Evolutionary conservation across 2,113 vertebrate species (phyloP).

Genomic region (Hippocampus guttulatus): DNA sequence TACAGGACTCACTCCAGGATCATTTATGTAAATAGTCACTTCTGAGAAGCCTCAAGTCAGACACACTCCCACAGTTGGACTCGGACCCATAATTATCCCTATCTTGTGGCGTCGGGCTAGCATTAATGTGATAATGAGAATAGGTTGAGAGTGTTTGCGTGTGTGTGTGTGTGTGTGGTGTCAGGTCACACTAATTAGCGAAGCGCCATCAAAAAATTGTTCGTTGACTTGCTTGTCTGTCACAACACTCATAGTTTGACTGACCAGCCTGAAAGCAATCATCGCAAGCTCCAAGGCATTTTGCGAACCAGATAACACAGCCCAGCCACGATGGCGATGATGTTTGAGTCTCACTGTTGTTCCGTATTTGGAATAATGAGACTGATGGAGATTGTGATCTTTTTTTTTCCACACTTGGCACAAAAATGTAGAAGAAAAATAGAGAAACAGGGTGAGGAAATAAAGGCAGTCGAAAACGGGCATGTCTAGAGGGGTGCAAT

Average conservation of each 20-base stretch:
- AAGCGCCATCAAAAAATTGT: slow-evolving; percentile 56
- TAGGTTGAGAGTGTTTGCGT: slow-evolving; percentile 10
- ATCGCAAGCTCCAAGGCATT: slow-evolving; percentile 47
- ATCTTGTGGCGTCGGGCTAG: slow-evolving; percentile 3
- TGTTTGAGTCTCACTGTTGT: slow-evolving; percentile 1
- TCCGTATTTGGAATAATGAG: slow-evolving; percentile 13
- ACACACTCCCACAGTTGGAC: not conserved
- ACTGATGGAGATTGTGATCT: slow-evolving; percentile 10
- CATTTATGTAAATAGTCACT: slow-evolving; percentile 1
- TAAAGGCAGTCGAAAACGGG: slow-evolving; percentile 42
- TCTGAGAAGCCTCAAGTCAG: slow-evolving; percentile 2
- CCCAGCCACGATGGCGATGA: slow-evolving; percentile 15
- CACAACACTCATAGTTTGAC: slow-evolving; percentile 47
- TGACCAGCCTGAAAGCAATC: slow-evolving; percentile 55
- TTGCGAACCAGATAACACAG: slow-evolving; percentile 27
- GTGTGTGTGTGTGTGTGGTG: slow-evolving; percentile 37
- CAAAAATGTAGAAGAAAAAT: not conserved
- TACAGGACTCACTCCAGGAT: not conserved
- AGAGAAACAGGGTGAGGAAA: slow-evolving; percentile 13
- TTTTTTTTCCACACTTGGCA: slow-evolving; percentile 6
- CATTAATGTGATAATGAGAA: slow-evolving; percentile 4
- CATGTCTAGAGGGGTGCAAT: slow-evolving; percentile 40
- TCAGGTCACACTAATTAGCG: slow-evolving; percentile 64
- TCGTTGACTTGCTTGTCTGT: slow-evolving; percentile 55
- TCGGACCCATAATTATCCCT: not conserved